Evolutionary conservation across 2,113 vertebrate species (phyloP).

Genomic region (Gallinago jamesoni): DNA sequence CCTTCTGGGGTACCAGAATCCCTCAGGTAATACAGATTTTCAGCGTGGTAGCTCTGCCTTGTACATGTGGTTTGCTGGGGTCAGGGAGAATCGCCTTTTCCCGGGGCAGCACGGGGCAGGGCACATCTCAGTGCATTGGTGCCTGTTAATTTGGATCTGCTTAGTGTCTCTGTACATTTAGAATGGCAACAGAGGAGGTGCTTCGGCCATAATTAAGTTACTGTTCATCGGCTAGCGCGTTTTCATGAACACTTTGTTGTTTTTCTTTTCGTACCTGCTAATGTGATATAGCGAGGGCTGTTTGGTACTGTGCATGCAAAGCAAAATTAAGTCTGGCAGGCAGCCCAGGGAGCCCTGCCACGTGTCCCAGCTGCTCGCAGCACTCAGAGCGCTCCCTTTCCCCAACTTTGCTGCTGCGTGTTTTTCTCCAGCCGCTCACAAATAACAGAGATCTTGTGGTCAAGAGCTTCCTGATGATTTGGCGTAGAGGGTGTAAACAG

Average conservation of each 20-base stretch:
- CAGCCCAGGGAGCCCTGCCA: conserved; percentile 34
- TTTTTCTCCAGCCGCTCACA: not conserved
- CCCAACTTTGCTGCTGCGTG: not conserved
- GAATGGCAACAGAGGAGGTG: not conserved
- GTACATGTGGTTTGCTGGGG: not conserved
- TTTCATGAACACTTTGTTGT: not conserved
- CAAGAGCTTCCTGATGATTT: not conserved
- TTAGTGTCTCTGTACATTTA: not conserved
- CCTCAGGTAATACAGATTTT: not conserved
- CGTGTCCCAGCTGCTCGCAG: not conserved
- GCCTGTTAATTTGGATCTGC: not conserved
- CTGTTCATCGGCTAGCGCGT: not conserved
- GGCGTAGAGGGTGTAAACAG: not conserved
- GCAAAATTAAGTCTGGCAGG: conserved; percentile 21
- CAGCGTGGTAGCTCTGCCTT: accelerated
- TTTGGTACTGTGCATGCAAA: not conserved
- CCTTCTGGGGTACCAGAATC: not conserved
- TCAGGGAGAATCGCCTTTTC: not conserved
- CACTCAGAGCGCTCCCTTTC: not conserved
- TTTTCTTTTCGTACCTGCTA: conserved; percentile 39
- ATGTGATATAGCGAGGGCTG: not conserved
- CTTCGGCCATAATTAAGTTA: not conserved
- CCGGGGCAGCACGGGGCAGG: not conserved
- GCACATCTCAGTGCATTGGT: not conserved
- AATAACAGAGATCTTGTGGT: not conserved